Evolutionary conservation across 1,140 invertebrate species (phyloP).

Genomic region (Drosophila santomea): DNA sequence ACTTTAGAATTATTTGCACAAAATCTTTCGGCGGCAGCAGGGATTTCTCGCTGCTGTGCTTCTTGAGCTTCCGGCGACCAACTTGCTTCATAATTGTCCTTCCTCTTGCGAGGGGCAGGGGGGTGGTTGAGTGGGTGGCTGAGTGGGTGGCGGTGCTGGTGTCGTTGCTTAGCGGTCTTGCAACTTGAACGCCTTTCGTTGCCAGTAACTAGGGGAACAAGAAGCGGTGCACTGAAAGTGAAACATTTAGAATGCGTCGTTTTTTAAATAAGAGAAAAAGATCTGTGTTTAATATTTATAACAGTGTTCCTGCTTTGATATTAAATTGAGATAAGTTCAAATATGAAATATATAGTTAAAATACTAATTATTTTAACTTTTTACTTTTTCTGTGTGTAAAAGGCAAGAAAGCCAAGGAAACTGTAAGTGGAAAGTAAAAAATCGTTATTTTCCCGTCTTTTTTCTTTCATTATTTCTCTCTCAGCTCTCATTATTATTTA

Average conservation of each 20-base stretch:
- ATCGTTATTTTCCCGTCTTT: slow-evolving; percentile 17
- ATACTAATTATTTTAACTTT: too few species aligned
- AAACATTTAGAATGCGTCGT: neutral
- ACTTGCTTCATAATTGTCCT: slow-evolving; percentile 54
- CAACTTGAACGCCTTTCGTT: slow-evolving; percentile 50
- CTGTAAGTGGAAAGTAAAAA: slow-evolving; percentile 7
- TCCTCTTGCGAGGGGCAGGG: neutral
- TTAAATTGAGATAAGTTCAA: neutral
- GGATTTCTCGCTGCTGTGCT: slow-evolving; percentile 33
- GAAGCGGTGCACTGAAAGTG: neutral
- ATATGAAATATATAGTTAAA: neutral
- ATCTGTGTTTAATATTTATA: too few species aligned
- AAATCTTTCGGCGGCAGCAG: slow-evolving; percentile 66
- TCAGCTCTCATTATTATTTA: slow-evolving; percentile 33
- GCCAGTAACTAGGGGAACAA: slow-evolving; percentile 26
- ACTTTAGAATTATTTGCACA: slow-evolving; percentile 75
- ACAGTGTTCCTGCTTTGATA: neutral
- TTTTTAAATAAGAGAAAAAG: too few species aligned
- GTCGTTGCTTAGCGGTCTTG: slow-evolving; percentile 50
- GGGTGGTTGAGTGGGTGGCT: slow-evolving; percentile 2
- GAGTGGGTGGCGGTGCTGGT: slow-evolving; percentile 29
- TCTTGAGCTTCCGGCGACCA: slow-evolving; percentile 34
- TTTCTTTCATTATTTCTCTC: slow-evolving; percentile 5
- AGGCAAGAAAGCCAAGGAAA: neutral
- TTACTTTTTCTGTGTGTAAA: neutral